phyloP scores from a whole-genome alignment of 2,888 invertebrate species.

The Dicycla oo region DNA sequence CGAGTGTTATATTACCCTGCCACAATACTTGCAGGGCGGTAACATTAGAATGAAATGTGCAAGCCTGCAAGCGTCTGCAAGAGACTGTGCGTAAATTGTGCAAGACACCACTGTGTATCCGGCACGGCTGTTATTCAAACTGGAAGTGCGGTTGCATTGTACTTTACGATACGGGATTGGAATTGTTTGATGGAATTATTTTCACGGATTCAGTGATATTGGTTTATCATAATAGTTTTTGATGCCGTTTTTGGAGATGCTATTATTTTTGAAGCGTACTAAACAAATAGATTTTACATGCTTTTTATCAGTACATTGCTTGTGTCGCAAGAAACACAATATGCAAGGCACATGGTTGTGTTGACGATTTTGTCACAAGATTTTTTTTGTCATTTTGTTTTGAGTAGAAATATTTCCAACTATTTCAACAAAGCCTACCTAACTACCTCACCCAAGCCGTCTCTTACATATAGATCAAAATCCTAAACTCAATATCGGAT shows the following conservation, averaged over 20 bases:
- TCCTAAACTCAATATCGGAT: background rate
- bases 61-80: constrained; percentile 49
- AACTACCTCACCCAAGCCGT: background rate
- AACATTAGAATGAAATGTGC: constrained; percentile 61
- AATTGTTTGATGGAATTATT: background rate
- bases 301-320: background rate
- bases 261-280: background rate
- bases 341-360: background rate
- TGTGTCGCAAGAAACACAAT: background rate
- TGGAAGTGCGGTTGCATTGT: constrained; percentile 26
- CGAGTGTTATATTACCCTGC: constrained; percentile 45
- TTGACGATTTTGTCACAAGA: background rate
- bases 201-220: background rate
- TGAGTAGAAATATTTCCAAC: background rate
- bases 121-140: constrained; percentile 53
- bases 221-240: background rate
- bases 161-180: constrained; percentile 15
- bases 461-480: background rate
- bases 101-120: constrained; percentile 66
- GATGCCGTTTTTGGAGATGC: background rate
- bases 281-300: background rate
- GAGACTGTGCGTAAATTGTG: constrained; percentile 64
- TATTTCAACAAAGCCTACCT: background rate
- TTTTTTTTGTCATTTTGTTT: too few relatives aligned
- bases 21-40: constrained; percentile 43